Base-by-base conservation (phyloP, 2,888 invertebrate species). In the Entomobrya multifasciata region DNA sequence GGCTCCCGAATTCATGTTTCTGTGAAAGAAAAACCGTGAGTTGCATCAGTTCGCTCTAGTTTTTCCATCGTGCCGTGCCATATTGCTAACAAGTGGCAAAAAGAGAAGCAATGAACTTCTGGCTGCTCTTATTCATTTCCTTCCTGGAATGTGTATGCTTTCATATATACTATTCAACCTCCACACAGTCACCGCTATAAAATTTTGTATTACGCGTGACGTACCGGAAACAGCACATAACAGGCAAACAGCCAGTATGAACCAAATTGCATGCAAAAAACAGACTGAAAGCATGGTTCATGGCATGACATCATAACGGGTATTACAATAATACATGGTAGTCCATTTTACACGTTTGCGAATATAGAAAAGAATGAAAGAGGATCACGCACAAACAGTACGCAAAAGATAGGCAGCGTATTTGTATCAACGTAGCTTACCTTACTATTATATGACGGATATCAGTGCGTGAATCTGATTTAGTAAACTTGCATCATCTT, bases 21-120 rank as follows among this genome's bases (percentile, higher is more conserved):
- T 70, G 70, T 70, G 79, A 65, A 79, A 79, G 27, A 20, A 52
- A 44, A 22, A 30, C 79, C 52, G 36, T 36, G 79, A 79, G 30
- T 79, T 79, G 67, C 79, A 79, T 79, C 79, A 79, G 49, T 79
- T 79, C 52, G 49, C 36, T 79, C 67, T 79, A 65, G 52, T 49
- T 79, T n/a, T 20, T 15, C 4, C 13, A 15, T 25, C 8, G 17
- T 65, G 20, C 22, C 47, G 20, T 70, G 20, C 70, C 17, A 20
- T 22, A 41, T 44, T 76, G 17, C 5, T 79, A 57, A 57, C 57
- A 57, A 25, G 25, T 57, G 22, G 57, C 57, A 25, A 57, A 55
- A 8, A 20, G 20, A 6, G 1, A 20, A 55, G 20, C 65, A 79
- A n/a, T 67, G 65, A 79, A 65, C 65, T 79, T 65, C 49, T 79